Base-by-base conservation (phyloP, 2,797 vertebrate genomes). In the Perdix hodgsoniae region DNA sequence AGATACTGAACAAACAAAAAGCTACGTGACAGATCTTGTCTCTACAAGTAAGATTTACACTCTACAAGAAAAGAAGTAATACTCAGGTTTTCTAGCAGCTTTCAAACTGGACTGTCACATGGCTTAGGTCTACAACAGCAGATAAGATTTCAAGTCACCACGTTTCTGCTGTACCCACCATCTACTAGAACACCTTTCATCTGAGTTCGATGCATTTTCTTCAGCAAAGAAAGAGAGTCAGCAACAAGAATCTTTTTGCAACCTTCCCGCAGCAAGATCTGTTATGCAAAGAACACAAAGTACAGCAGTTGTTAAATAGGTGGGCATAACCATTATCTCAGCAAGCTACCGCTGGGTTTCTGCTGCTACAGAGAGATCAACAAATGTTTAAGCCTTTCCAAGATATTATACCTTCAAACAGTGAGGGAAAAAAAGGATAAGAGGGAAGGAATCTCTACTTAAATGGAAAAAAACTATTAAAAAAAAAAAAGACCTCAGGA, bases 191-290 rank as follows among this genome's bases (percentile, higher is more conserved):
- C 98, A 12, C 98, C 99, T 97, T 98, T 99, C 98, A 98, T 99
- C 91, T 99, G 99, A 16, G 98, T 99, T 52, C 99, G 98, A 96
- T 99, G 99, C 99, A 99, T 99, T 97, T 99, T 99, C 97, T 99
- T 99, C 60, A 99, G 97, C 73, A 99, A 98, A 4, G 99, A 99
- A n/a, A 99, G 97, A 5, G 99, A 99, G 95, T 99, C 99, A 0
- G 99, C 98, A 78, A 99, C 99, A 7, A 99, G 98, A 82, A 99
- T 99, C 98, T 99, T 99, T 97, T 99, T 99, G 97, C 99, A 99
- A 6, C 99, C 99, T 95, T 99, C 99, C 65, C 99, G 98, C 90
- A 99, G 97, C 70, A 99, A 97, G 95, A 99, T 99, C 99, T 99
- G 93, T 79, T 49, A 37, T 10, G 80, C 61, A 95, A 67, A 91